Evolutionary conservation across 2,888 invertebrate species (phyloP), one percentile per base, ranked within the genome.

Genomic region (Melinaea menophilus): DNA sequence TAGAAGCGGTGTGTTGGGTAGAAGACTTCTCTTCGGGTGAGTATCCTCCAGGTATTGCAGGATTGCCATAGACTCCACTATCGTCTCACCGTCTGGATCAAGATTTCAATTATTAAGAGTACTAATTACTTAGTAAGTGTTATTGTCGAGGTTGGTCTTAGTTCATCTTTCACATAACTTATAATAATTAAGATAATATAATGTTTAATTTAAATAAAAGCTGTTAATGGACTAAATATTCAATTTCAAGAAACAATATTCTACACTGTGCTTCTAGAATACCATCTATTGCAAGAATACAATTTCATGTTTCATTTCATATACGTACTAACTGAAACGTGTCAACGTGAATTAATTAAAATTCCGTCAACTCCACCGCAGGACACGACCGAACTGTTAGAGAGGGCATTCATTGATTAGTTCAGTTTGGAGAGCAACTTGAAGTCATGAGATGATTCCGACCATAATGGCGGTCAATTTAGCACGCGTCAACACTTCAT

Each of bases 31-130:
- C 4, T 79, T 72, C 0, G 92, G 92, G 4, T 86, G 88, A 0
- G 88, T 91, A 59, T 94, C 94, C 68, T 95, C 94, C 60, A 95
- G 75, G 75, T 94, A 95, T 74, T 95, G 94, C 68, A 95, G 82
- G 41, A 95, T 95, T 68, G 93, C 90, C 82, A 92, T 86, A 55
- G 92, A 88, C 55, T 89, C 90, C 60, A 87, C 79, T 37, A 88
- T 64, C 0, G 85, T 87, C 31, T 67, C 78, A 41, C 85, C 85
- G 77, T 89, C 88, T 91, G 72, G 31, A 64, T 48, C 63, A 55
- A 61, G 51, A 13, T 9, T 59, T 61, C 12, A 33, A 58, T 11
- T 31, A 12, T 22, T 41, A 58, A 34, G n/a, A 45, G 7, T 31
- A 5, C 9, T 31, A 48, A 56, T 33, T 55, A 31, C 5, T 31